Conservation (phyloP, 2,888 invertebrate genomes). For the Ecdyonurus torrentis region DNA sequence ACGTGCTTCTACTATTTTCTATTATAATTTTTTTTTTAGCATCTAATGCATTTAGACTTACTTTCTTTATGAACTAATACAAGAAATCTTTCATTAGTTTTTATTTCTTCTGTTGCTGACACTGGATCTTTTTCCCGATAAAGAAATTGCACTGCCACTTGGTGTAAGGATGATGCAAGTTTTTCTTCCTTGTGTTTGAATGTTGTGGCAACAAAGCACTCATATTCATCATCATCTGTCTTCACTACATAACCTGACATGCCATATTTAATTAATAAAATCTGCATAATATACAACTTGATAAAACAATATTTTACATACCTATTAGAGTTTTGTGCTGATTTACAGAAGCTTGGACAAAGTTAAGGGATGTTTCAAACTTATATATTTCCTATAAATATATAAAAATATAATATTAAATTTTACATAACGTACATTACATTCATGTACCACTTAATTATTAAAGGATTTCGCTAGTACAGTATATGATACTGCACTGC, state of each 20-base stretch:
- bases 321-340: slow-evolving; percentile 45
- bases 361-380: slow-evolving; percentile 43
- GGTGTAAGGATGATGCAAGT: slow-evolving; percentile 34
- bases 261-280: too few species aligned
- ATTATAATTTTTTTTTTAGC: slow-evolving; percentile 8
- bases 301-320: slow-evolving; percentile 13
- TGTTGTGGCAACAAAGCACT: not conserved
- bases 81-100: slow-evolving; percentile 42
- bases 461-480: too few species aligned
- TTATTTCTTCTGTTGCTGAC: slow-evolving; percentile 22
- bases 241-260: not conserved
- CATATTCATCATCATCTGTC: not conserved
- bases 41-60: slow-evolving; percentile 36
- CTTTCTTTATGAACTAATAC: slow-evolving; percentile 63
- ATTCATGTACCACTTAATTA: too few species aligned
- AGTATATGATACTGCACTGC: too few species aligned
- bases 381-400: slow-evolving; percentile 37
- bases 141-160: slow-evolving; percentile 64
- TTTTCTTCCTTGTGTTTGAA: slow-evolving; percentile 18
- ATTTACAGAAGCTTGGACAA: slow-evolving; percentile 67
- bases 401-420: too few species aligned
- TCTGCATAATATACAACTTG: not conserved
- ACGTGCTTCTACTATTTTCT: too few species aligned
- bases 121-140: slow-evolving; percentile 34
- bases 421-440: too few species aligned